Evolutionary conservation across 2,888 invertebrate genomes (phyloP), one percentile per base, ranked within the genome.

Genomic region (Ceriagrion tenellum): DNA sequence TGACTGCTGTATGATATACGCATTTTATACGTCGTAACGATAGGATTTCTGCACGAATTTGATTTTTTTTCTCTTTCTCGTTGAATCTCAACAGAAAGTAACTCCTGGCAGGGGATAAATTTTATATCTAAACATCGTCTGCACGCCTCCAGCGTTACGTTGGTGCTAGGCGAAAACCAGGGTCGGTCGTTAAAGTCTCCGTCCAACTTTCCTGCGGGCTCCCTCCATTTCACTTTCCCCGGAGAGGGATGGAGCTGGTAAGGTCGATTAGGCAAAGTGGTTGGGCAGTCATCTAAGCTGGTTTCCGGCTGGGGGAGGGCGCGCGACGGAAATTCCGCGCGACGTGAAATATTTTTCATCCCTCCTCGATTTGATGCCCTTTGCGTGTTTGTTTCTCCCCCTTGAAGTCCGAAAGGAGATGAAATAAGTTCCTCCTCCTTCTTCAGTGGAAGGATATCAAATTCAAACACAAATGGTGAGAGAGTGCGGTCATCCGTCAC

Each of bases 151-250:
- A 26, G 81, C 81, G 30, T 69, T 69, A 69, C 26, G 69, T 0
- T n/a, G 69, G 26, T 8, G 30, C 74, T 81, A 6, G 26, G 81
- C 30, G 81, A 81, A 81, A 35, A 81, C 30, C 35, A 35, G 6
- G 81, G 81, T 35, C 81, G 16, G 35, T 12, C 81, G 81, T 81
- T 81, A 35, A 81, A 81, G 81, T 81, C 81, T 81, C 81, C 81
- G 16, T 35, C 16, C 81, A 18, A 3, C 81, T 81, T 81, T 69
- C 69, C 69, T 69, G 81, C 8, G 30, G 35, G 81, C 35, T 4
- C 30, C 23, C 16, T 63, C n/a, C n/a, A 16, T 69, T 69, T 69
- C 26, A 26, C n/a, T 69, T 23, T n/a, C 69, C 13, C 35, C n/a
- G 35, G 81, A 10, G 81, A 30, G 59, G 20, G 8, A 47, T 12